These are phyloP conservation scores for Sprattus sprattus DNA, from an alignment of 2,113 vertebrate genomes.

Conservation along the genomic window DNA sequence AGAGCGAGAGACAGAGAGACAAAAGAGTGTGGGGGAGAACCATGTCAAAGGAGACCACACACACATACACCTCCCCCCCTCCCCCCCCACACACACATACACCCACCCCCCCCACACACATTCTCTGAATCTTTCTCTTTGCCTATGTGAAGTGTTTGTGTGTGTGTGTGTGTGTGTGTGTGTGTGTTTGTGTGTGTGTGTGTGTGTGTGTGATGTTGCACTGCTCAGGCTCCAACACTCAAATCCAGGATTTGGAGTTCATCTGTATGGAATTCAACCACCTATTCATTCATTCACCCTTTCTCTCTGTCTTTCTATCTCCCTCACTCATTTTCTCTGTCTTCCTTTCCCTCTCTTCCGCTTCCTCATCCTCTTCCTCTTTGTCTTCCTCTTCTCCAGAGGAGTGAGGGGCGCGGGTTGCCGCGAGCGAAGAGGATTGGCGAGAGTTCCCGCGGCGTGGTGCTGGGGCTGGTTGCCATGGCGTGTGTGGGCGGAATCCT, in stretches of 20 bases:
- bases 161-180: conserved; percentile 1
- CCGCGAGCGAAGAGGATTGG: conserved; percentile 72
- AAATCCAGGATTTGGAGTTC: not conserved
- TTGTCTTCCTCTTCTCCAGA: conserved; percentile 44
- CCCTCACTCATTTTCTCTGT: not conserved
- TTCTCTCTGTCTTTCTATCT: not conserved
- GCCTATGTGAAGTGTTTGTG: not conserved
- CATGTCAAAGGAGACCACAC: conserved; percentile 48
- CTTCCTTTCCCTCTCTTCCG: not conserved
- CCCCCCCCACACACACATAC: not conserved
- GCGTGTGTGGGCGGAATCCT: conserved; percentile 83
- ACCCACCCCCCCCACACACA: conserved; percentile 21
- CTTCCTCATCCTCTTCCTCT: not conserved
- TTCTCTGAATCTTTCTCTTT: not conserved
- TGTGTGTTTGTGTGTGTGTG: not conserved
- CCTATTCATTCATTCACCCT: not conserved
- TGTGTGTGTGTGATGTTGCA: not conserved
- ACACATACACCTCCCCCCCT: conserved; percentile 40
- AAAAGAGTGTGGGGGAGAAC: conserved; percentile 30
- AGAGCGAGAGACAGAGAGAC: conserved; percentile 45
- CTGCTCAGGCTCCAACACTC: not conserved
- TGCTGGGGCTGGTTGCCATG: conserved; percentile 87
- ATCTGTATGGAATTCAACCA: not conserved
- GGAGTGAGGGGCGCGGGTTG: conserved; percentile 74
- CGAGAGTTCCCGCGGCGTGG: conserved; percentile 78